These are phyloP conservation scores for Calephelis virginiensis DNA, from an alignment of 1,140 invertebrate species.

Conservation along the genomic window DNA sequence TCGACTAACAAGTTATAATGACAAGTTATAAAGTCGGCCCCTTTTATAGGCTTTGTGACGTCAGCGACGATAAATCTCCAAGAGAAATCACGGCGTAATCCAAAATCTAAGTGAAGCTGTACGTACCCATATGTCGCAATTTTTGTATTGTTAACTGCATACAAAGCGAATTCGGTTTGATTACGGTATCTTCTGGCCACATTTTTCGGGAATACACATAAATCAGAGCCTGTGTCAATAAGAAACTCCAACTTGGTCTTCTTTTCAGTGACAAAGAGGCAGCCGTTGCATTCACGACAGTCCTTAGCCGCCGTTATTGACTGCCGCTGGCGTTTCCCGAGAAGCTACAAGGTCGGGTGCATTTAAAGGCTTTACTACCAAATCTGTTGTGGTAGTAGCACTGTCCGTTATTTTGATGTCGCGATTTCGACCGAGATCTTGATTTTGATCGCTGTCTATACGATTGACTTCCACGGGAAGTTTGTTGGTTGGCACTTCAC, in stretches of 20 bases:
- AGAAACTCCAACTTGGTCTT: constrained; percentile 19
- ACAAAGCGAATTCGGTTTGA: constrained; percentile 12
- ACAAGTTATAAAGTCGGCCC: constrained; percentile 46
- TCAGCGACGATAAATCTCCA: constrained; percentile 3
- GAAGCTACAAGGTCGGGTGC: not conserved
- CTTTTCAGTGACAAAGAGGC: constrained; percentile 21
- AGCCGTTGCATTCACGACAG: constrained; percentile 9
- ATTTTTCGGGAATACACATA: constrained; percentile 15
- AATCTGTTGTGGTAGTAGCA: constrained; percentile 19
- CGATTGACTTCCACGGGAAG: not conserved
- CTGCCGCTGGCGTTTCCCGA: constrained; percentile 12
- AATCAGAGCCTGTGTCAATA: constrained; percentile 21
- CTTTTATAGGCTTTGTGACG: constrained; percentile 30
- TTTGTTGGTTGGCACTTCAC: not conserved
- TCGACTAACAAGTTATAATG: constrained; percentile 32
- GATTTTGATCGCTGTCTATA: not conserved
- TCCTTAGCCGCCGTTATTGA: constrained; percentile 12
- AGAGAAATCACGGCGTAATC: constrained; percentile 1
- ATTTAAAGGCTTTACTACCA: constrained; percentile 9
- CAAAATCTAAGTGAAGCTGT: not conserved
- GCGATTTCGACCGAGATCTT: constrained; percentile 1
- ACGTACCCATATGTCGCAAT: constrained; percentile 44
- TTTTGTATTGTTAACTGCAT: constrained; percentile 32
- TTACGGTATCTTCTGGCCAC: not conserved
- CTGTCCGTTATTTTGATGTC: not conserved